Evolutionary conservation across 2,888 invertebrate species (phyloP).

Genomic region (Orchesellides sinensis): DNA sequence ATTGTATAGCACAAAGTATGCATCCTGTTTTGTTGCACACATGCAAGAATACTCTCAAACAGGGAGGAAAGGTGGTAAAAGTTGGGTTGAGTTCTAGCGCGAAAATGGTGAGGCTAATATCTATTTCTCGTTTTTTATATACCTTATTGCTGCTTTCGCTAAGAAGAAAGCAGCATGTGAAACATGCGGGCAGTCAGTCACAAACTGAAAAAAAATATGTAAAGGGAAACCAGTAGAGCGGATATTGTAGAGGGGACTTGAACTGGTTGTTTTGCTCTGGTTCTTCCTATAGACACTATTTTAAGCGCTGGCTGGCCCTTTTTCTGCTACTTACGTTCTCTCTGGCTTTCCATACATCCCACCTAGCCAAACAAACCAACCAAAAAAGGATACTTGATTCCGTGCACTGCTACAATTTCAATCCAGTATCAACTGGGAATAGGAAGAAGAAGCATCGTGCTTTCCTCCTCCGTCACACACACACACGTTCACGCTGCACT

Average conservation of each 20-base stretch:
- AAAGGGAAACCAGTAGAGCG: not conserved
- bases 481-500: not conserved
- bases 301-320: too few species aligned
- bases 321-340: not conserved
- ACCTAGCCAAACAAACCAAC: not conserved
- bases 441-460: slow-evolving; percentile 38
- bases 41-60: not conserved
- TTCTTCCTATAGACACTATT: too few species aligned
- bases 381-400: slow-evolving; percentile 39
- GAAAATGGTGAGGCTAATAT: not conserved
- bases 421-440: slow-evolving; percentile 53
- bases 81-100: too few species aligned
- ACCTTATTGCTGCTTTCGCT: too few species aligned
- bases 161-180: too few species aligned
- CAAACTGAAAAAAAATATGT: not conserved
- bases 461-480: not conserved
- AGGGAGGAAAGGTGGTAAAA: too few species aligned
- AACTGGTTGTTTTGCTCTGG: not conserved
- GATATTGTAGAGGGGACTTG: not conserved
- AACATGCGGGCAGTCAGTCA: too few species aligned
- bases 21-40: not conserved
- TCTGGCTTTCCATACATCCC: slow-evolving; percentile 39
- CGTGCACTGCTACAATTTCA: slow-evolving; percentile 20
- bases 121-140: too few species aligned
- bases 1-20: too few species aligned